phyloP scores from a whole-genome alignment of 2,797 vertebrate species.

The Holocentrus rufus region DNA sequence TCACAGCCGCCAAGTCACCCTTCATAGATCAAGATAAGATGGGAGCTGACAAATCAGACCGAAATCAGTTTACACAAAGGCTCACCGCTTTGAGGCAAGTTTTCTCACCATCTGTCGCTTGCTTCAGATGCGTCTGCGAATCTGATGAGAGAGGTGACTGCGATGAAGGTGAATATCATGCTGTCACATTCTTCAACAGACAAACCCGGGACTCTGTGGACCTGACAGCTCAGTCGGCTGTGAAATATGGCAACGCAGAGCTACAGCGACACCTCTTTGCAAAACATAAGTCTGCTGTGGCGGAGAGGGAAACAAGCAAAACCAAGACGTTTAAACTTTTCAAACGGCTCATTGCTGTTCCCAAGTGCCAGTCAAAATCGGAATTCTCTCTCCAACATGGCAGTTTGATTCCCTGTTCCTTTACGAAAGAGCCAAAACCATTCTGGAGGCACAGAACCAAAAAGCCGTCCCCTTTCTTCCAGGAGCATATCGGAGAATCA shows the following conservation, averaged over 20 bases:
- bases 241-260: not conserved
- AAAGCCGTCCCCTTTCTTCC: constrained; percentile 45
- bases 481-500: constrained; percentile 32
- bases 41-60: constrained; percentile 53
- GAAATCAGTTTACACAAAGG: constrained; percentile 25
- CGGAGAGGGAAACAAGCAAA: constrained; percentile 27
- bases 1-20: constrained; percentile 28
- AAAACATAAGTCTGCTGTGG: not conserved
- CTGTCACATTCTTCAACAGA: constrained; percentile 28
- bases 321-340: constrained; percentile 76
- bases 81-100: constrained; percentile 51
- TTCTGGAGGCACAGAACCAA: constrained; percentile 76
- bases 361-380: constrained; percentile 61
- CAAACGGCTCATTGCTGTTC: constrained; percentile 71
- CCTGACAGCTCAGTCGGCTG: not conserved
- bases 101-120: constrained; percentile 74
- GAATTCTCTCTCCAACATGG: constrained; percentile 27
- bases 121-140: constrained; percentile 79
- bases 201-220: constrained; percentile 37
- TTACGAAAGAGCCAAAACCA: constrained; percentile 69
- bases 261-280: not conserved
- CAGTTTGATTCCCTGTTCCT: constrained; percentile 57
- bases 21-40: constrained; percentile 70
- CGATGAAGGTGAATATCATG: constrained; percentile 2
- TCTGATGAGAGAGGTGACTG: not conserved